Evolutionary conservation across 2,113 vertebrate genomes (phyloP).

Genomic region (Eidolon helvum): DNA sequence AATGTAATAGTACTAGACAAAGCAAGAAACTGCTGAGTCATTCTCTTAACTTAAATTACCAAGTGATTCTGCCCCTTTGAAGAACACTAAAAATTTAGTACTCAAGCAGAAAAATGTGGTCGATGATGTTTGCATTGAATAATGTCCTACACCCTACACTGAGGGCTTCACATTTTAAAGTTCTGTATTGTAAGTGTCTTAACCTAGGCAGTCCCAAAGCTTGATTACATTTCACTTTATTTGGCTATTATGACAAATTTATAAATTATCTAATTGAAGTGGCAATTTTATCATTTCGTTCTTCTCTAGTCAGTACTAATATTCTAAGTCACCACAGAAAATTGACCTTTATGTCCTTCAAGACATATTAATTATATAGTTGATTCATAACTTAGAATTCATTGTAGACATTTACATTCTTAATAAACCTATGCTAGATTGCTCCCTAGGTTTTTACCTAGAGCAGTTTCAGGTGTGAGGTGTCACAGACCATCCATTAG

Average conservation of each 20-base stretch:
- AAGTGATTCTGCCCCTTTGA: neutral
- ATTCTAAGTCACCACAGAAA: neutral
- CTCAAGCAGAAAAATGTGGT: neutral
- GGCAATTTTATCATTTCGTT: neutral
- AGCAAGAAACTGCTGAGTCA: neutral
- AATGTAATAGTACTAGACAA: neutral
- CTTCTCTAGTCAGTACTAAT: neutral
- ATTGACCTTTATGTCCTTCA: neutral
- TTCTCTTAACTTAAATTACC: neutral
- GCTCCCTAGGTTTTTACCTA: neutral
- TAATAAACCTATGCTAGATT: neutral
- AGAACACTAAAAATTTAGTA: neutral
- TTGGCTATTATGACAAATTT: neutral
- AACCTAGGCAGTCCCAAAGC: neutral
- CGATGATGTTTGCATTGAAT: neutral
- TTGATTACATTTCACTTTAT: neutral
- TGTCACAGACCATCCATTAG: neutral
- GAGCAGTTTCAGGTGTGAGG: neutral
- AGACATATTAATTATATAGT: neutral
- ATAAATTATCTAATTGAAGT: neutral
- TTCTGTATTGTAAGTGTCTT: neutral
- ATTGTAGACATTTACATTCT: neutral
- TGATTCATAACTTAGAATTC: neutral
- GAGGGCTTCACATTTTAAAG: neutral
- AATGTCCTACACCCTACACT: neutral